phyloP scores from a whole-genome alignment of 2,113 vertebrate species.

The Ochotona princeps region DNA sequence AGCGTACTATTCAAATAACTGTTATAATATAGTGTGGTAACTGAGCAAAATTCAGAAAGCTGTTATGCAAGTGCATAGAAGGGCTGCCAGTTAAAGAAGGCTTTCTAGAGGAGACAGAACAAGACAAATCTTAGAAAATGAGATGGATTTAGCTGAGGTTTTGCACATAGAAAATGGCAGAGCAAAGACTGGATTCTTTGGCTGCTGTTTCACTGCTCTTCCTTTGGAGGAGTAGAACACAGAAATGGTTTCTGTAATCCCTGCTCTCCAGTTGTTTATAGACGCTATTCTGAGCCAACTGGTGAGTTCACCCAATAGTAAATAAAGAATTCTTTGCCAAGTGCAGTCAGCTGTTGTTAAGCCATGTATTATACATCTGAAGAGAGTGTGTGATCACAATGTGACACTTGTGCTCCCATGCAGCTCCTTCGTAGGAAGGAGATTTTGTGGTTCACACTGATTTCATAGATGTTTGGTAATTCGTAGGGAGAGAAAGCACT shows the following conservation, averaged over 20 bases:
- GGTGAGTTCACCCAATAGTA: background rate
- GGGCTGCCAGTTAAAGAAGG: background rate
- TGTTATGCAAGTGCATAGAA: background rate
- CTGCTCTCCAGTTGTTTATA: background rate
- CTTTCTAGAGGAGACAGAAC: background rate
- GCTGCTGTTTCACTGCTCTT: background rate
- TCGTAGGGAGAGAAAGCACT: background rate
- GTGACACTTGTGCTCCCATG: background rate
- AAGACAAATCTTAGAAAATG: background rate
- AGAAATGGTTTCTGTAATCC: background rate
- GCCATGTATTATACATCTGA: background rate
- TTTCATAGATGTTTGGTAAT: background rate
- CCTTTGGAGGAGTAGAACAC: too few relatives aligned
- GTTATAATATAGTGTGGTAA: background rate
- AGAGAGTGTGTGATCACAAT: background rate
- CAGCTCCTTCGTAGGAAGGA: background rate
- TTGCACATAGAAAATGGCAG: background rate
- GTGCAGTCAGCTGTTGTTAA: background rate
- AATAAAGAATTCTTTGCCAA: conserved; percentile 4
- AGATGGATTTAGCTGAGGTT: background rate
- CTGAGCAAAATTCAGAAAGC: background rate
- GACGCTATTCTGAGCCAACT: background rate
- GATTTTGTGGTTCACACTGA: background rate
- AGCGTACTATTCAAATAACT: background rate
- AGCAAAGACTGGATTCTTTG: background rate